Conservation (phyloP, 1,140 invertebrate species). For the Calosoma granatense region DNA sequence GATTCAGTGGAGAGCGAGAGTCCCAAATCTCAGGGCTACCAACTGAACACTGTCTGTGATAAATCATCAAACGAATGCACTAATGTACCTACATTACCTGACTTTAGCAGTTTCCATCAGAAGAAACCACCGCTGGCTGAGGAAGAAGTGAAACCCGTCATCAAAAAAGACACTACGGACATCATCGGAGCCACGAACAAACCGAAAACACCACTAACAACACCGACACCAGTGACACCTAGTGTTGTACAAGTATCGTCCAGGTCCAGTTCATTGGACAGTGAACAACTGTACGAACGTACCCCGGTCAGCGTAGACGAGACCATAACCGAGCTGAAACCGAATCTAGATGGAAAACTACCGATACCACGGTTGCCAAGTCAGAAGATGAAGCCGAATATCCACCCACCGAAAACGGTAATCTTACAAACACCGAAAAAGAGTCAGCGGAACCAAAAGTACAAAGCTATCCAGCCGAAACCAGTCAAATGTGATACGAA, state of each 20-base stretch:
- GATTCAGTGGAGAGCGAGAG: neutral
- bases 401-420: neutral
- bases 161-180: neutral
- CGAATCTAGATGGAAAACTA: slow-evolving; percentile 18
- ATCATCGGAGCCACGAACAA: neutral
- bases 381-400: slow-evolving; percentile 13
- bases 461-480: slow-evolving; percentile 42
- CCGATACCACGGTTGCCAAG: slow-evolving; percentile 23
- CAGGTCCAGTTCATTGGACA: neutral
- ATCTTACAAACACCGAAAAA: slow-evolving; percentile 8
- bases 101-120: slow-evolving; percentile 33
- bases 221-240: neutral
- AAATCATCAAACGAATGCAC: slow-evolving; percentile 29
- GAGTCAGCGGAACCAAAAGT: slow-evolving; percentile 29
- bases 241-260: neutral
- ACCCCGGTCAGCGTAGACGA: neutral
- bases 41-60: slow-evolving; percentile 31
- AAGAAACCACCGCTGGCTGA: slow-evolving; percentile 2
- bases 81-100: slow-evolving; percentile 33
- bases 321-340: slow-evolving; percentile 10
- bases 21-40: slow-evolving; percentile 23
- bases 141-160: neutral
- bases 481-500: slow-evolving; percentile 29
- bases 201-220: neutral
- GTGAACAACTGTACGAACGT: neutral